Conservation (phyloP, 1,140 invertebrate genomes). For the Penaeus chinensis region DNA sequence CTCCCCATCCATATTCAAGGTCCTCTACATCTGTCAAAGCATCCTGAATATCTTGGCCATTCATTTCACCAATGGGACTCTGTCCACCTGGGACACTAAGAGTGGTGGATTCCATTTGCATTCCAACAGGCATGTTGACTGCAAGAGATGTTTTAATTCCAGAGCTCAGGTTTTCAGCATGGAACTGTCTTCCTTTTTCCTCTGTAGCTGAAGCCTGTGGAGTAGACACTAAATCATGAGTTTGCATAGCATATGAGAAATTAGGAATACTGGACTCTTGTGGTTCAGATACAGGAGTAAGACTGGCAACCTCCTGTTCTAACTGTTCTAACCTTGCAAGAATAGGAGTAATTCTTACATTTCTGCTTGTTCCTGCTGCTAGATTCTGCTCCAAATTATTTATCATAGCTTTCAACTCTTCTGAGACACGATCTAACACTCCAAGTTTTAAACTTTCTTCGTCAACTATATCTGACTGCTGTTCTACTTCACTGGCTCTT, state of each 20-base stretch:
- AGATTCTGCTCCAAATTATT: conserved; percentile 28
- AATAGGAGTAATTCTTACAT: conserved; percentile 35
- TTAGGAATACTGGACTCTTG: conserved; percentile 45
- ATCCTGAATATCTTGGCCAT: conserved; percentile 48
- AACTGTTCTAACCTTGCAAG: conserved; percentile 40
- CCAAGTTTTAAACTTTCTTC: background rate
- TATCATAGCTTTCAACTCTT: conserved; percentile 46
- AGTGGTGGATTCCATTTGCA: conserved; percentile 25
- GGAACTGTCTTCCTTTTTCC: background rate
- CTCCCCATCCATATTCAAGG: conserved; percentile 64
- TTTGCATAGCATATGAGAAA: conserved; percentile 25
- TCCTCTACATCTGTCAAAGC: conserved; percentile 67
- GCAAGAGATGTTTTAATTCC: background rate
- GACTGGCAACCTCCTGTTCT: conserved; percentile 43
- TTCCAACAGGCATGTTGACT: conserved; percentile 52
- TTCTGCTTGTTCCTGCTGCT: conserved; percentile 31
- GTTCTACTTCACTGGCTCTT: background rate
- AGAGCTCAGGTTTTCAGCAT: background rate
- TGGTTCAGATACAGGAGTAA: conserved; percentile 13
- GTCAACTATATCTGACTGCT: background rate
- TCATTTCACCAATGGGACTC: conserved; percentile 34
- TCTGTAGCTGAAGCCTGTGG: conserved; percentile 40
- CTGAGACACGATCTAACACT: conserved; percentile 34
- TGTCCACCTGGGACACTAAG: conserved; percentile 9
- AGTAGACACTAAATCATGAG: conserved; percentile 48